phyloP scores from a whole-genome alignment of 2,113 vertebrate species.

The Chrysemys picta region DNA sequence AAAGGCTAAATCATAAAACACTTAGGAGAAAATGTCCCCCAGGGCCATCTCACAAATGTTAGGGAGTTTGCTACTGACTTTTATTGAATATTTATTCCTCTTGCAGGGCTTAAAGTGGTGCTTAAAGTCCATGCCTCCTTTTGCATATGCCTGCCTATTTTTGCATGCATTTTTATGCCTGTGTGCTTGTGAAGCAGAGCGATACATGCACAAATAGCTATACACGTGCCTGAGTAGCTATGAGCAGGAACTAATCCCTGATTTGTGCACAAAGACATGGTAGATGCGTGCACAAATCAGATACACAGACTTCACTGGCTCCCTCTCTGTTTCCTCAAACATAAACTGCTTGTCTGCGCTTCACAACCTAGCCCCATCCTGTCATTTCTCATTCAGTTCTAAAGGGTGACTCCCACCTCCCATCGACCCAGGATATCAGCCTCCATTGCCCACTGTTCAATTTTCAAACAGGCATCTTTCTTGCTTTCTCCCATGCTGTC shows the following conservation, averaged over 20 bases:
- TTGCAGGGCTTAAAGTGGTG: not conserved
- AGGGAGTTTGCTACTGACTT: not conserved
- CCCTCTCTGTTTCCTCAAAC: no score
- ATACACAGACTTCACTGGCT: no score
- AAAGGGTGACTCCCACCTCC: no score
- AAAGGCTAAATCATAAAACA: not conserved
- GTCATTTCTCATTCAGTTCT: no score
- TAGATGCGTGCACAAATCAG: rapidly evolving
- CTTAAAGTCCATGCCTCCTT: not conserved
- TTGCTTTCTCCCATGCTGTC: no score
- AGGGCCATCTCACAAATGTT: not conserved
- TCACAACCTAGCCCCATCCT: no score
- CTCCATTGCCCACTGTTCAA: no score
- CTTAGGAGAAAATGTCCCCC: not conserved
- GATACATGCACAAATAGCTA: not conserved
- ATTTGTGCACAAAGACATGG: not conserved
- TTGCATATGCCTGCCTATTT: not conserved
- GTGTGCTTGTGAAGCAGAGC: not conserved
- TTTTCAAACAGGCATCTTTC: no score
- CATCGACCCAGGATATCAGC: no score
- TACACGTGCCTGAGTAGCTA: rapidly evolving
- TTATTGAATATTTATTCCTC: not conserved
- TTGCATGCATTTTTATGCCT: rapidly evolving
- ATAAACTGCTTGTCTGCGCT: no score
- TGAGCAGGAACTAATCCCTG: rapidly evolving